phyloP scores from a whole-genome alignment of 53 echinoderm and acorn worm species.

The Patiria pectinifera region DNA sequence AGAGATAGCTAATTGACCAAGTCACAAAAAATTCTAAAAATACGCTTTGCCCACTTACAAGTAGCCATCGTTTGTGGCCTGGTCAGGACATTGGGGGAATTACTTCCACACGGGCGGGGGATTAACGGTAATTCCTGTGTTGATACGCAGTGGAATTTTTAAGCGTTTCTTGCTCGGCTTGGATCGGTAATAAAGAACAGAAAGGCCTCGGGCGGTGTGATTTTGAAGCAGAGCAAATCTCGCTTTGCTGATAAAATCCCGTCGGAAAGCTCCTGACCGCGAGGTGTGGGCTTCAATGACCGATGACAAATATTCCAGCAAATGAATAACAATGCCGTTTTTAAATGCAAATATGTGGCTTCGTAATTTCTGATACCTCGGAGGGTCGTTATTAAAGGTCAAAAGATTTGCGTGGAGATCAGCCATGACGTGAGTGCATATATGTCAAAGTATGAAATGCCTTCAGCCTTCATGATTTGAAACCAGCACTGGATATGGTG shows the following conservation, averaged over 20 bases:
- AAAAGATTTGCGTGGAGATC: neutral
- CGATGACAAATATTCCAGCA: neutral
- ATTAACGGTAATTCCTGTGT: constrained; percentile 26
- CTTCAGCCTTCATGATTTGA: too few relatives aligned
- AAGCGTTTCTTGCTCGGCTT: constrained; percentile 23
- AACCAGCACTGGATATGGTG: too few relatives aligned
- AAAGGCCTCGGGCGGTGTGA: constrained; percentile 24
- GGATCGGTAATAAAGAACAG: neutral
- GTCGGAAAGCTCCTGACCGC: neutral
- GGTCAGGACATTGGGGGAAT: constrained; percentile 11
- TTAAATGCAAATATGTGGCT: neutral
- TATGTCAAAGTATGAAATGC: neutral
- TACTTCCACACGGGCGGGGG: neutral
- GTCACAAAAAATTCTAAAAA: constrained; percentile 33
- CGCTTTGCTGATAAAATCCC: neutral
- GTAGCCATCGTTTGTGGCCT: neutral
- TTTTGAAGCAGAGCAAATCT: neutral
- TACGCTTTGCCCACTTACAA: neutral
- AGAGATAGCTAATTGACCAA: constrained; percentile 37
- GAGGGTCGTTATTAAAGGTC: neutral
- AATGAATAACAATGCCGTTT: neutral
- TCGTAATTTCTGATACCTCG: neutral
- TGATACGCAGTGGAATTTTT: neutral
- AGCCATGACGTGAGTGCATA: neutral
- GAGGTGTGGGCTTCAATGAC: neutral